phyloP scores from a whole-genome alignment of 2,113 vertebrate genomes.

The Takifugu bimaculatus region DNA sequence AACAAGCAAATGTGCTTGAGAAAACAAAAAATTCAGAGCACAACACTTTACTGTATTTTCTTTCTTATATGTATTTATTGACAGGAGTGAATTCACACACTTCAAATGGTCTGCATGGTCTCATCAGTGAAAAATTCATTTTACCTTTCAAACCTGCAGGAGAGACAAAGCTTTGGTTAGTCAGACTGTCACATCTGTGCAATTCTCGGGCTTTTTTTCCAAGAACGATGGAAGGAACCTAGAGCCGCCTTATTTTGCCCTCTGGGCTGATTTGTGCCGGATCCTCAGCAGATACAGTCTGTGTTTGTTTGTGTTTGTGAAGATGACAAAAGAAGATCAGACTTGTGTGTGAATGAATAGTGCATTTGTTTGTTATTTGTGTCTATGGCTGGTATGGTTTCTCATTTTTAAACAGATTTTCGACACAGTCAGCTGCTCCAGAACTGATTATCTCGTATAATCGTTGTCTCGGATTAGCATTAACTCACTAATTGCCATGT shows the following conservation, averaged over 20 bases:
- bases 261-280: slow-evolving; percentile 21
- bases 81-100: too few species aligned
- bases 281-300: slow-evolving; percentile 38
- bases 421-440: slow-evolving; percentile 4
- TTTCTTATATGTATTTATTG: too few species aligned
- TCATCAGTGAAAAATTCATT: too few species aligned
- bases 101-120: too few species aligned
- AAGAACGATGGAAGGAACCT: slow-evolving; percentile 21
- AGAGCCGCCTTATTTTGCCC: slow-evolving; percentile 27
- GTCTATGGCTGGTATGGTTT: slow-evolving; percentile 5
- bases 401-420: slow-evolving; percentile 21
- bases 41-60: too few species aligned
- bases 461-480: neutral
- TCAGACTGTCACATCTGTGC: neutral
- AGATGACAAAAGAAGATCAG: neutral
- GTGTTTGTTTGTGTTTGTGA: neutral
- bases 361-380: slow-evolving; percentile 10
- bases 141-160: too few species aligned
- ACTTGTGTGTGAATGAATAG: neutral
- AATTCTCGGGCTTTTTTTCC: slow-evolving; percentile 8
- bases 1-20: too few species aligned
- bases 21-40: too few species aligned
- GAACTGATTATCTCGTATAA: neutral
- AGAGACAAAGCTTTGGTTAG: too few species aligned
- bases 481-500: slow-evolving; percentile 9